Base-by-base conservation (phyloP, 2,113 vertebrate genomes). In the Calyptommatus sinebrachiatus region DNA sequence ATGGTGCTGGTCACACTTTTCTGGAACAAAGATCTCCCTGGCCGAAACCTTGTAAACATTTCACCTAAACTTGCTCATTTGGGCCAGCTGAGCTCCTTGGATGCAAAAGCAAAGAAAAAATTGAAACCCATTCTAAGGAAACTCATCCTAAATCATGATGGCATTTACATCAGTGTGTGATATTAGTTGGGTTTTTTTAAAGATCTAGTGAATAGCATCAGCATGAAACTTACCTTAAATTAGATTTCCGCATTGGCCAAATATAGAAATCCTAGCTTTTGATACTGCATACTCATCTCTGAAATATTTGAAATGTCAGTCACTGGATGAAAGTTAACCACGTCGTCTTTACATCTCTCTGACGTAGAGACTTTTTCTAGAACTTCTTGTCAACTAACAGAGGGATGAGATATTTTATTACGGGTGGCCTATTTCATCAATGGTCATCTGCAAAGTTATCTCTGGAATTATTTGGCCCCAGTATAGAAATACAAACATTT, bases 261-360 rank as follows among this genome's bases (percentile, higher is more conserved):
- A 88, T 80, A 88, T 89, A 83, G 84, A 92, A 92, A 91, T 91
- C 88, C 86, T 90, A 88, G 89, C 86, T 91, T 92, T 90, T 89
- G 93, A 92, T 90, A 92, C 90, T 91, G 93, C 90, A 93, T 84
- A 92, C 92, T 90, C 86, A 94, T 90, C 90, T 94, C 92, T 86
- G 94, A 92, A 94, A 92, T 93, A 92, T 91, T 83, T 92, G 93
- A 92, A 90, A 93, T 85, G 68, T 82, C 88, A 70, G 79, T 50
- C 46, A 83, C 86, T 35, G 71, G 48, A 78, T 8, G 78, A 53
- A 50, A 84, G 46, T 46, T 70, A 66, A 66, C 14, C 65, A 53
- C 83, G 86, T 22, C 82, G 57, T 31, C 18, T 84, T 78, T 89
- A 79, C 69, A 83, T 83, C 85, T 80, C 85, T 83, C 85, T 80